Conservation (phyloP, 2,888 invertebrate genomes). For the Melinaea menophilus region DNA sequence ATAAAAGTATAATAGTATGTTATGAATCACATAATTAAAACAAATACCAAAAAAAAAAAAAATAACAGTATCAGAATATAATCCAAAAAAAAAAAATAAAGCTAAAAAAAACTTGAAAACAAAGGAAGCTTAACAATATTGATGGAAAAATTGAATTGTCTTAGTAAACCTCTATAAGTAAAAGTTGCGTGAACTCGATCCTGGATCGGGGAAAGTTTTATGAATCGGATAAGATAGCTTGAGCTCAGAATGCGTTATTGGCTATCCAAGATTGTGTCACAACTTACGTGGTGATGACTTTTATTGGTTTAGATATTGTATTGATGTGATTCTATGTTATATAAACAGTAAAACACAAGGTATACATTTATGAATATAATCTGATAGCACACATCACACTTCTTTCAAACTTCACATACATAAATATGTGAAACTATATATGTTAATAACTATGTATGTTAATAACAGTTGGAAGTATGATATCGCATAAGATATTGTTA, state of each 20-base stretch:
- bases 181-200: constrained; percentile 56
- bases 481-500: too few species aligned
- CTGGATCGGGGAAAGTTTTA: constrained; percentile 61
- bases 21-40: not conserved
- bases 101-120: constrained; percentile 9
- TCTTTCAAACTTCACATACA: too few species aligned
- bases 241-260: constrained; percentile 65
- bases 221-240: constrained; percentile 65
- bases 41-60: not conserved
- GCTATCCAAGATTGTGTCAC: constrained; percentile 61
- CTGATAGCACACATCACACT: too few species aligned
- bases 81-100: constrained; percentile 2
- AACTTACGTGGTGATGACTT: constrained; percentile 32
- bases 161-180: constrained; percentile 36
- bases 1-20: not conserved
- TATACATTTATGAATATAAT: too few species aligned
- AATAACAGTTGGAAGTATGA: too few species aligned
- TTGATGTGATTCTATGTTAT: too few species aligned
- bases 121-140: constrained; percentile 9
- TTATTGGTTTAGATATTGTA: constrained; percentile 24
- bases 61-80: not conserved
- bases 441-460: too few species aligned
- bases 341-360: too few species aligned
- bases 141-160: constrained; percentile 15
- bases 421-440: too few species aligned